Base-by-base conservation (phyloP, 2,888 invertebrate genomes). In the Steromphala cineraria region DNA sequence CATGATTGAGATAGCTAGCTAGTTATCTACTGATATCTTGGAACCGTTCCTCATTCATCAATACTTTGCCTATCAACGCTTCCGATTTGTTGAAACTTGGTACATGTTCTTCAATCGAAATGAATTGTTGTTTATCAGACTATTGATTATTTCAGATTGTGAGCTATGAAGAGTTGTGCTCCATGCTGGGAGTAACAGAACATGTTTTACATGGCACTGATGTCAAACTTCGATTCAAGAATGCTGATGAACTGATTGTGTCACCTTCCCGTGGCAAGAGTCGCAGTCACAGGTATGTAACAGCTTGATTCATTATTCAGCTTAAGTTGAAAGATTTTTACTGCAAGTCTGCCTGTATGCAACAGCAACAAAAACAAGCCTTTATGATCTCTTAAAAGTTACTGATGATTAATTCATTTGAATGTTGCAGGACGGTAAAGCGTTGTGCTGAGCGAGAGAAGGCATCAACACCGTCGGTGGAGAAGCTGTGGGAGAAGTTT, bases 171-270 rank as follows among this genome's bases (percentile, higher is more conserved):
- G 90, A 90, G 78, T 83, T 92, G 74, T 89, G 89, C 76, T 81
- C 81, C 7, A 83, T 87, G 80, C 84, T 92, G 19, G 91, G 92
- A 8, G 89, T 91, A 15, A 88, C 89, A 7, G 87, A 90, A 78
- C 89, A 89, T 36, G 79, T 87, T n/a, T 83, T 87, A 10, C 86
- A 87, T 53, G 89, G 87, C 2, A 76, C 86, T 52, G 88, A 90
- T 52, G 87, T 88, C 67, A 88, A 84, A 85, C 67, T 88, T 3
- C 86, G 87, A 67, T 89, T 90, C 78, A 87, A 86, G 40, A 91
- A 90, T 75, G 87, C 88, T 19, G 89, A 91, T 76, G 89, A 92
- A 75, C 89, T 92, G 5, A 92, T 92, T 53, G 87, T 91, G 52
- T 92, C 92, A 7, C 92, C 92, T 1, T 87, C 88, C 4, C 82